Conservation (phyloP, 2,113 vertebrate species). For the Serilophus lunatus region DNA sequence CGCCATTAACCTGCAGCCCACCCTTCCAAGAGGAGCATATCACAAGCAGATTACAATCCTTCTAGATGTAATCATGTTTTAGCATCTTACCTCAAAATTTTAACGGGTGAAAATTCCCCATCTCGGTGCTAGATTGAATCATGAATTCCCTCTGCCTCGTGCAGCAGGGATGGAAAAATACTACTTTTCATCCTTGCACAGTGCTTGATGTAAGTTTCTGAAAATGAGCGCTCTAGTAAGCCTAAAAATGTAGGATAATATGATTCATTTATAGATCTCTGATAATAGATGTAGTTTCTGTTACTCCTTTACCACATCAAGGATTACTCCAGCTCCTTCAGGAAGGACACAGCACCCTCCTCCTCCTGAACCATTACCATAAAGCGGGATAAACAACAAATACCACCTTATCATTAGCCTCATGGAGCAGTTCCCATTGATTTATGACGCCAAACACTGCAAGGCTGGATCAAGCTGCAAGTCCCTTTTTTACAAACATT, state of each 20-base stretch:
- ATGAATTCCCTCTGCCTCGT: constrained; percentile 39
- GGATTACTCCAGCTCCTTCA: constrained; percentile 40
- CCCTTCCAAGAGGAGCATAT: neutral
- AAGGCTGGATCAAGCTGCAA: neutral
- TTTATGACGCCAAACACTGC: constrained; percentile 45
- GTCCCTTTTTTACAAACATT: neutral
- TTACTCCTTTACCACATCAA: constrained; percentile 37
- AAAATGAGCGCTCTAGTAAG: constrained; percentile 63
- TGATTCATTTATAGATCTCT: constrained; percentile 53
- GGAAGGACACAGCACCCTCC: constrained; percentile 54
- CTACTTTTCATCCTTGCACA: constrained; percentile 60
- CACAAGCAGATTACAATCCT: neutral
- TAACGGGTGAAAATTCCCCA: constrained; percentile 49
- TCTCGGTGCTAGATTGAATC: constrained; percentile 5
- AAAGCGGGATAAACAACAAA: constrained; percentile 59
- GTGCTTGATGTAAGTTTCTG: constrained; percentile 63
- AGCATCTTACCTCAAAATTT: constrained; percentile 27
- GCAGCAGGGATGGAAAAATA: constrained; percentile 54
- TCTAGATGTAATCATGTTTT: constrained; percentile 13
- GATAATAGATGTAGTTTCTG: constrained; percentile 56
- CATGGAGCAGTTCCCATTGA: constrained; percentile 47
- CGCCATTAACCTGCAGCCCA: neutral
- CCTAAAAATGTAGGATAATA: constrained; percentile 43
- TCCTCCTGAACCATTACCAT: constrained; percentile 47
- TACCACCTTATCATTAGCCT: constrained; percentile 29